Evolutionary conservation across 2,113 vertebrate species (phyloP), one percentile per base, ranked within the genome.

Genomic region (Rhinopithecus roxellana): DNA sequence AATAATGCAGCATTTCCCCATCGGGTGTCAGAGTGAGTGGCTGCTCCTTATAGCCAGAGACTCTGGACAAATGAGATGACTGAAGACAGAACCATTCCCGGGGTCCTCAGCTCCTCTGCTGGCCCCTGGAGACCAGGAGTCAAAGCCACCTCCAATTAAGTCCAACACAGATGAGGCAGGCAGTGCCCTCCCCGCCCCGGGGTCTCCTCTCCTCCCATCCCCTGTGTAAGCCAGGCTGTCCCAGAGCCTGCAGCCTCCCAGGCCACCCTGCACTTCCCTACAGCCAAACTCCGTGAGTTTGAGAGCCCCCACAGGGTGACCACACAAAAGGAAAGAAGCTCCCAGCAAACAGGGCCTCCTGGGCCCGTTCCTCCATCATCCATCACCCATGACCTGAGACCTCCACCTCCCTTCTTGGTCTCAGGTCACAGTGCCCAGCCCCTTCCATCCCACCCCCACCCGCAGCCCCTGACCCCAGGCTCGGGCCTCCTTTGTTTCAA

Each of bases 1-100:
- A 98, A 98, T 96, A 98, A 98, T 97, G 97, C 97, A 98, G 97
- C 98, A 98, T 97, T 98, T 98, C 96, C 95, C 82, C 94, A 96
- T 94, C 80, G 95, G 92, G 92, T 0, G 18, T 98, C 97, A 98
- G 98, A 98, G 97, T 97, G 98, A 95, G 97, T 95, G 96, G 93
- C 97, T 83, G 48, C 95, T 98, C 97, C 97, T 93, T 95, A 88
- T 94, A 82, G 96, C 17, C 98, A 95, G 98, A 2, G 0, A 90
- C 95, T n/a, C 16, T 3, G 97, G 98, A 96, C 98, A 98, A 98
- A 97, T 83, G 95, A 98, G 97, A 97, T 97, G 93, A 57, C 97
- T 91, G 94, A 96, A 95, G 95, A 97, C 70, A 0, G n/a, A 0
- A 27, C 96, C 95, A 74, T 70, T 89, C 96, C 97, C 40, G n/a